phyloP scores from a whole-genome alignment of 2,797 vertebrate genomes.

The Gouania willdenowi region DNA sequence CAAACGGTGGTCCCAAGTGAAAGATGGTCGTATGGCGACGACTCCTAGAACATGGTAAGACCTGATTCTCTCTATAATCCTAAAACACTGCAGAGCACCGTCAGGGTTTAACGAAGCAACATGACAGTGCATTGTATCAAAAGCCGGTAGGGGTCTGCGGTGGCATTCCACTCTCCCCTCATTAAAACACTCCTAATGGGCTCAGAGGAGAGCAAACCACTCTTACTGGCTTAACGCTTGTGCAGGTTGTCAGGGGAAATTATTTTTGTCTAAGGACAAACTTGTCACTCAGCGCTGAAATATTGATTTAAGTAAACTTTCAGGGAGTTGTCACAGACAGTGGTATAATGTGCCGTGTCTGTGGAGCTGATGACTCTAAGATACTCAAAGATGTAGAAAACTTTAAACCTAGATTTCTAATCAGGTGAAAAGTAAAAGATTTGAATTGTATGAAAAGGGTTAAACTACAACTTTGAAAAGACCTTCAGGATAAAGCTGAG shows the following conservation, averaged over 20 bases:
- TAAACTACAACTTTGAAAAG: too few relatives aligned
- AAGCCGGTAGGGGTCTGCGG: conserved; percentile 36
- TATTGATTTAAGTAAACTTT: conserved; percentile 62
- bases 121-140: conserved; percentile 64
- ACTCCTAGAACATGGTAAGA: conserved; percentile 31
- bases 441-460: conserved; percentile 1
- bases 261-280: conserved; percentile 65
- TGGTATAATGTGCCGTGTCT: conserved; percentile 23
- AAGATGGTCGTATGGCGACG: conserved; percentile 28
- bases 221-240: conserved; percentile 45
- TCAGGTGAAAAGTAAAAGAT: background rate
- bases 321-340: conserved; percentile 27
- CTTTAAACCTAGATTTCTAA: conserved; percentile 10
- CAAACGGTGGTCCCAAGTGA: conserved; percentile 47
- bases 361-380: conserved; percentile 14
- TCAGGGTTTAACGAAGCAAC: conserved; percentile 72
- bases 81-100: conserved; percentile 44
- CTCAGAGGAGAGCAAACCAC: conserved; percentile 47
- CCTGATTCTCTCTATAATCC: conserved; percentile 35
- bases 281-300: conserved; percentile 60
- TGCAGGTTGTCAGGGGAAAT: conserved; percentile 67
- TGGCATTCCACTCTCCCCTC: conserved; percentile 51
- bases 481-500: too few relatives aligned
- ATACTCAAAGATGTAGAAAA: conserved; percentile 1
- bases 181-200: conserved; percentile 72